Conservation (phyloP, 2,113 vertebrate genomes). For the Dasyornis broadbenti region DNA sequence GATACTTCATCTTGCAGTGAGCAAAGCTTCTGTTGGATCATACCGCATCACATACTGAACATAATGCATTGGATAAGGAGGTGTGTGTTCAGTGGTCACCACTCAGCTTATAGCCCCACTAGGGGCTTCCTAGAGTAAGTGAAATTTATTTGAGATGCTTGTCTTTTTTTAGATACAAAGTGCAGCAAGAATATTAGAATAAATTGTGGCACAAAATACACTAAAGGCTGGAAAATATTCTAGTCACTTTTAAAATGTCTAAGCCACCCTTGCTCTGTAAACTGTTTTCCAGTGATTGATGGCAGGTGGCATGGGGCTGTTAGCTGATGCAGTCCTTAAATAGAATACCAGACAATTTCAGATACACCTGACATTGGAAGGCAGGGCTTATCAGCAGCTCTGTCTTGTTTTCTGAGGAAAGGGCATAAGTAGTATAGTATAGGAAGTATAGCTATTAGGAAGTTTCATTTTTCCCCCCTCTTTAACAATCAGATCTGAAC, state of each 20-base stretch:
- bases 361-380: neutral
- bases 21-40: neutral
- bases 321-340: conserved; percentile 9
- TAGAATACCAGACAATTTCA: neutral
- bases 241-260: neutral
- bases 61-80: neutral
- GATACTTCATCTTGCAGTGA: neutral
- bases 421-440: neutral
- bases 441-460: neutral
- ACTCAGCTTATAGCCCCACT: neutral
- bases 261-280: neutral
- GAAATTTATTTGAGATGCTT: neutral
- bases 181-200: neutral
- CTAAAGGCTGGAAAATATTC: neutral
- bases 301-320: neutral
- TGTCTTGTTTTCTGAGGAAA: conserved; percentile 7
- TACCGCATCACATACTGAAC: neutral
- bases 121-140: neutral
- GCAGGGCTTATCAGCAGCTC: neutral
- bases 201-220: neutral
- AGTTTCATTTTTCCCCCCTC: neutral
- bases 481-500: neutral
- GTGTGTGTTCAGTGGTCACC: neutral
- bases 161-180: neutral
- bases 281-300: conserved; percentile 8